These are phyloP conservation scores for Scaptomyza graminum DNA, from an alignment of 1,140 invertebrate species.

Conservation along the genomic window DNA sequence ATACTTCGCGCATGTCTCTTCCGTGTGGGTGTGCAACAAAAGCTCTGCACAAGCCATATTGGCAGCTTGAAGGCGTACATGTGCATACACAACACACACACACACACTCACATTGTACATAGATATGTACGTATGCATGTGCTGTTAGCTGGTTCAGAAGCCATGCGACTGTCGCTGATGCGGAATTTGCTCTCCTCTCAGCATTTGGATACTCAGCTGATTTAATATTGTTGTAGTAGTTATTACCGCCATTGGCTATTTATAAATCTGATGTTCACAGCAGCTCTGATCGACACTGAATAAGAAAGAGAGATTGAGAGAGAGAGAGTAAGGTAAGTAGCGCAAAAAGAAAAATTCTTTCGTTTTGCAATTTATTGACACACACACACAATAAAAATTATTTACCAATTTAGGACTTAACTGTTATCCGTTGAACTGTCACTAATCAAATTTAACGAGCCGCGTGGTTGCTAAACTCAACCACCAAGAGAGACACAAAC, in stretches of 20 bases:
- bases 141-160: slow-evolving; percentile 58
- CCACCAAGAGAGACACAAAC: neutral
- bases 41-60: slow-evolving; percentile 31
- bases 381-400: slow-evolving; percentile 15
- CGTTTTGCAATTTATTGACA: slow-evolving; percentile 23
- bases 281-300: neutral
- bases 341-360: slow-evolving; percentile 2
- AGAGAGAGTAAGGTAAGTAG: neutral
- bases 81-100: neutral
- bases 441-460: slow-evolving; percentile 33
- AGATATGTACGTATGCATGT: slow-evolving; percentile 3
- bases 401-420: slow-evolving; percentile 45
- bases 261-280: slow-evolving; percentile 72
- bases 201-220: slow-evolving; percentile 44
- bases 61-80: slow-evolving; percentile 31
- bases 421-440: slow-evolving; percentile 27
- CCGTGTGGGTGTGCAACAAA: slow-evolving; percentile 23
- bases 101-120: neutral
- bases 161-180: slow-evolving; percentile 61
- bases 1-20: neutral
- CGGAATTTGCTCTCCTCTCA: slow-evolving; percentile 55
- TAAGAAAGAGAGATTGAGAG: neutral
- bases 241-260: slow-evolving; percentile 58
- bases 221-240: slow-evolving; percentile 27
- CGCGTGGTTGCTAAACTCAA: slow-evolving; percentile 27